These are phyloP conservation scores for Geodia barretti DNA, from an alignment of 37 sponge, comb jelly and placozoan species.

Conservation along the genomic window DNA sequence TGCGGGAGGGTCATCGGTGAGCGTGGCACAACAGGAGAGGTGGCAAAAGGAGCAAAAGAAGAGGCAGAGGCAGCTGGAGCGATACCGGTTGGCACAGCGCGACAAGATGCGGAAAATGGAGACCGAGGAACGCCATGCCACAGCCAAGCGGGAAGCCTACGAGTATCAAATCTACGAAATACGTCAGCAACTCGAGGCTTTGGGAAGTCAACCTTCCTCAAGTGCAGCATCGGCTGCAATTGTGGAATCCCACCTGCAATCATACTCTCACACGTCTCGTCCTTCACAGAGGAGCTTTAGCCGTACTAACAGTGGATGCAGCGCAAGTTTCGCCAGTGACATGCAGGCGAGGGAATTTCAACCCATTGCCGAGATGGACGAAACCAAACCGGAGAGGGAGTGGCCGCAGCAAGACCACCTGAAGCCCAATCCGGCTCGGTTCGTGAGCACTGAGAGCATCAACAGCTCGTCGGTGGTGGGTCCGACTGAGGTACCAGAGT, in stretches of 20 bases:
- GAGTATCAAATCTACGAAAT: conserved; percentile 40
- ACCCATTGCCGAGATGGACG: not conserved
- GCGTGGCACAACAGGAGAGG: conserved; percentile 5
- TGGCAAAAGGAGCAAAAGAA: conserved; percentile 40
- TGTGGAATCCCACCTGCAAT: no score
- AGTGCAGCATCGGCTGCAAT: no score
- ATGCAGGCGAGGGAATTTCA: not conserved
- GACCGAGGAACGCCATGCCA: conserved; percentile 15
- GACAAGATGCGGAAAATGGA: conserved; percentile 27
- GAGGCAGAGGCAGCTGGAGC: conserved; percentile 36
- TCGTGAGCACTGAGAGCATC: conserved; percentile 28
- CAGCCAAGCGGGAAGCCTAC: conserved; percentile 29
- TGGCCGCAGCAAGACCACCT: not conserved
- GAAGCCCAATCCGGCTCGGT: not conserved
- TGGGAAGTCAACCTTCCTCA: no score
- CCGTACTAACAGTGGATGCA: no score
- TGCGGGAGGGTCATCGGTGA: not conserved
- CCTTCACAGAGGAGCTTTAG: no score
- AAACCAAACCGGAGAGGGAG: not conserved
- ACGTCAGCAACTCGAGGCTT: conserved; percentile 10
- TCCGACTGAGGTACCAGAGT: conserved; percentile 3
- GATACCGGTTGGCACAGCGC: conserved; percentile 6
- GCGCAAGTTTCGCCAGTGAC: no score
- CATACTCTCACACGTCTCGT: no score
- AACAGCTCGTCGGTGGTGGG: not conserved